Conservation (phyloP, 2,113 vertebrate species). For the Edolisoma coerulescens region DNA sequence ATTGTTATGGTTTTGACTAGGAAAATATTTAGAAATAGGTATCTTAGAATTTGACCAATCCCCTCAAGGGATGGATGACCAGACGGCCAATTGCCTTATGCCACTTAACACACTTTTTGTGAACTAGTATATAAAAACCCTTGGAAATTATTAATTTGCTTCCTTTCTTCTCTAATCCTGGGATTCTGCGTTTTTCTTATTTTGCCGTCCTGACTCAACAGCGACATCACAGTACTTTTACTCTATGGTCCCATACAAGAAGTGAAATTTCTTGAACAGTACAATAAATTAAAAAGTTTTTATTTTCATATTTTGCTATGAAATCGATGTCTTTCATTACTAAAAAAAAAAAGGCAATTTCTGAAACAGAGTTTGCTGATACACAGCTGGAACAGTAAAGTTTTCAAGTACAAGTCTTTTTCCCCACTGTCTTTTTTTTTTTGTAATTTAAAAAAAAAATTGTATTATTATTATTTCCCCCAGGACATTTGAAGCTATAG, state of each 20-base stretch:
- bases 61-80: no score
- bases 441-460: no score
- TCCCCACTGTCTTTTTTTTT: not conserved
- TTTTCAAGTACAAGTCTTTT: not conserved
- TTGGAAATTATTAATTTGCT: no score
- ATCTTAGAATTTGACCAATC: no score
- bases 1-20: no score
- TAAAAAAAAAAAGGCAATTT: not conserved
- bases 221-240: not conserved
- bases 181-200: no score
- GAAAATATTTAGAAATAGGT: no score
- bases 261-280: not conserved
- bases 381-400: not conserved
- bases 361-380: not conserved
- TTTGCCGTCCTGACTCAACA: no score
- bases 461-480: not conserved
- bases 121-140: no score
- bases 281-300: not conserved
- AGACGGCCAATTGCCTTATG: no score
- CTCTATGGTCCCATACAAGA: not conserved
- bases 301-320: not conserved
- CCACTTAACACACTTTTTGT: no score
- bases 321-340: not conserved
- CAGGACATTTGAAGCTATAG: slow-evolving; percentile 42
- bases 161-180: no score